A percentile compares a stretch with the other conserved stretches of the same genome.
Evolutionary conservation across 2,797 vertebrate species (phyloP).

Genomic region (Brachyrhaphis roseni): DNA sequence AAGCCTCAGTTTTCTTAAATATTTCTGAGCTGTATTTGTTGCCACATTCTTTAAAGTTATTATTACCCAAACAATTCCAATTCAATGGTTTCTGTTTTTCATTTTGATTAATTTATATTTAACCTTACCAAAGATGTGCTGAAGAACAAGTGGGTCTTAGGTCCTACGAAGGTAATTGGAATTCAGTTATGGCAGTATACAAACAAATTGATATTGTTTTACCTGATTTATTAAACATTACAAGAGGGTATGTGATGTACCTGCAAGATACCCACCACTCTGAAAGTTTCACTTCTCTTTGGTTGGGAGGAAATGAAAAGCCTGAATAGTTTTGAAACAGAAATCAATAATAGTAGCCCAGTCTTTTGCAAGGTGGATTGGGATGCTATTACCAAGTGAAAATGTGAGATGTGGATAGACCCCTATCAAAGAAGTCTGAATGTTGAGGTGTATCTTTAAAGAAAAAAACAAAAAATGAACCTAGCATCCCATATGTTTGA

Average conservation of each 20-base stretch:
- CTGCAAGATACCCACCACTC: not conserved
- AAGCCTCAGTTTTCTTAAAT: not conserved
- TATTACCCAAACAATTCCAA: not conserved
- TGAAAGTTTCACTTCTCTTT: conserved; percentile 48
- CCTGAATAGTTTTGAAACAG: not conserved
- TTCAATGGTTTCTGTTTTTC: not conserved
- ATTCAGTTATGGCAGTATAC: not conserved
- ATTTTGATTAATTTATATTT: not conserved
- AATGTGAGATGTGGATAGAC: too few relatives aligned
- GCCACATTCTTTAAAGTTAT: not conserved
- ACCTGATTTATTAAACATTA: conserved; percentile 5
- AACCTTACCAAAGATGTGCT: not conserved
- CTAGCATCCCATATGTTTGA: not conserved
- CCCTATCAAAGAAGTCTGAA: too few relatives aligned
- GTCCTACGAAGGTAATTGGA: not conserved
- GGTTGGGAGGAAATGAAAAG: conserved; percentile 45
- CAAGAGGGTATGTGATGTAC: not conserved
- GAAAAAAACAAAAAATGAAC: not conserved
- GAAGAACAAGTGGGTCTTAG: not conserved
- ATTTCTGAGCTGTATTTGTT: not conserved
- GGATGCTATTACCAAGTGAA: too few relatives aligned
- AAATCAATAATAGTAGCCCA: not conserved
- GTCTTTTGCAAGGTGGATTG: too few relatives aligned
- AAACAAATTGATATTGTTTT: conserved; percentile 8
- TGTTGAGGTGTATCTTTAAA: too few relatives aligned